A percentile compares a stretch with the other conserved stretches of the same genome.
Evolutionary conservation across 2,113 vertebrate genomes (phyloP).

Genomic region (Anseranas semipalmata): DNA sequence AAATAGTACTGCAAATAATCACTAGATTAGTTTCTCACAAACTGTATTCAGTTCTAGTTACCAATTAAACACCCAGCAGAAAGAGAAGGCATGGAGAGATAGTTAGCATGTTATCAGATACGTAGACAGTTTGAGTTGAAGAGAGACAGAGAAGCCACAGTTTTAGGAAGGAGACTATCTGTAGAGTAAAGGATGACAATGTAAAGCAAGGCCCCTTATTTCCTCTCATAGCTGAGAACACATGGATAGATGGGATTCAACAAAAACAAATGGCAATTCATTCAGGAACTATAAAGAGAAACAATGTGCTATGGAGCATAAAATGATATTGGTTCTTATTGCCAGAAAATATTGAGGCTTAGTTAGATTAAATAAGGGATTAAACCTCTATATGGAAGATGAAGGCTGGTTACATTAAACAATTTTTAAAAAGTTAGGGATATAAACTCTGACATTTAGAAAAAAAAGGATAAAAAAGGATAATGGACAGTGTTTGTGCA

Average conservation of each 20-base stretch:
- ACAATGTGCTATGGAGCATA: background rate
- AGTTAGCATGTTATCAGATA: background rate
- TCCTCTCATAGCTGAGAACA: background rate
- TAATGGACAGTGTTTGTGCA: background rate
- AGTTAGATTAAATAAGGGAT: slow-evolving; percentile 22
- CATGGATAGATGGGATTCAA: background rate
- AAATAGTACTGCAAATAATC: background rate
- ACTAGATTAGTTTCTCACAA: background rate
- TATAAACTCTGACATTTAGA: background rate
- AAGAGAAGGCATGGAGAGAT: background rate
- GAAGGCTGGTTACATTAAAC: background rate
- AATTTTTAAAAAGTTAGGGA: background rate
- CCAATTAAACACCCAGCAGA: background rate
- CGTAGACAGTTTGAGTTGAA: background rate
- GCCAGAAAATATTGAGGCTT: slow-evolving; percentile 2
- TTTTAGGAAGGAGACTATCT: background rate
- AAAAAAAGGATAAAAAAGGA: background rate
- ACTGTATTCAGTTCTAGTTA: background rate
- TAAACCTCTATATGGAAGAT: background rate
- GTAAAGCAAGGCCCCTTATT: background rate
- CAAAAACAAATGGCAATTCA: slow-evolving; percentile 45
- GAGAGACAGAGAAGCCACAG: background rate
- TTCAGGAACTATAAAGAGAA: slow-evolving; percentile 32
- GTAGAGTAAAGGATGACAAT: background rate
- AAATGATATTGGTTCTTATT: background rate